Evolutionary conservation across 2,888 invertebrate genomes (phyloP), one percentile per base, ranked within the genome.

Genomic region (Portevinia maculata): DNA sequence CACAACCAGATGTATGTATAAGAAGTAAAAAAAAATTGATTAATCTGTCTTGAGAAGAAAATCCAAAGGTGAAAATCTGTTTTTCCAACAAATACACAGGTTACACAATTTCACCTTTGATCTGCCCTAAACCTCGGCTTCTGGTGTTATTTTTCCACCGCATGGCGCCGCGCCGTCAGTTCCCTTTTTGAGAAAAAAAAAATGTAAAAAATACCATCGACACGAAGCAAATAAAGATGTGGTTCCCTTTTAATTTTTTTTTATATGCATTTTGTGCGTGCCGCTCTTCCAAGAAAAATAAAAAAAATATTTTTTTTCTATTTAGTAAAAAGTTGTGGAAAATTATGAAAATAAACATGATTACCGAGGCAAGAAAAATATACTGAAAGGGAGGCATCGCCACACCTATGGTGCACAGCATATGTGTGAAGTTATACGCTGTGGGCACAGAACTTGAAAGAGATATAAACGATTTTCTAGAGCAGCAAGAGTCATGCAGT

Each of bases 301-400:
- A 52, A 34, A 59, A 52, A 17, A 32, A 17, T 6, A 8, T 19
- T 15, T 8, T 46, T 67, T 46, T 59, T 64, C 59, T 70, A 65
- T 73, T 73, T 67, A 55, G 83, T 78, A 67, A 67, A 44, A 83
- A 83, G 78, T 78, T 78, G 83, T 78, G 78, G 83, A 83, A 78
- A 83, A 83, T 71, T 83, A 78, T 78, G 83, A 83, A 83, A 83
- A 83, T 83, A 83, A 83, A 83, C 78, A 83, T 67, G 71, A 73
- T 78, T 78, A 83, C 73, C 65, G 78, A 37, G 37, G 71, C 65
- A 71, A 83, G 83, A 78, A 83, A 78, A 83, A 83, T 78, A 83
- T 67, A 78, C 78, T 67, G 71, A 73, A 78, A 60, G 50, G 52
- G 59, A 76, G 60, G 15, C 9, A 28, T 59, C 48, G 15, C 71